A percentile compares a stretch with the other conserved stretches of the same genome.
These are phyloP conservation scores for Leiothrix lutea DNA, from an alignment of 2,113 vertebrate species.

Conservation along the genomic window DNA sequence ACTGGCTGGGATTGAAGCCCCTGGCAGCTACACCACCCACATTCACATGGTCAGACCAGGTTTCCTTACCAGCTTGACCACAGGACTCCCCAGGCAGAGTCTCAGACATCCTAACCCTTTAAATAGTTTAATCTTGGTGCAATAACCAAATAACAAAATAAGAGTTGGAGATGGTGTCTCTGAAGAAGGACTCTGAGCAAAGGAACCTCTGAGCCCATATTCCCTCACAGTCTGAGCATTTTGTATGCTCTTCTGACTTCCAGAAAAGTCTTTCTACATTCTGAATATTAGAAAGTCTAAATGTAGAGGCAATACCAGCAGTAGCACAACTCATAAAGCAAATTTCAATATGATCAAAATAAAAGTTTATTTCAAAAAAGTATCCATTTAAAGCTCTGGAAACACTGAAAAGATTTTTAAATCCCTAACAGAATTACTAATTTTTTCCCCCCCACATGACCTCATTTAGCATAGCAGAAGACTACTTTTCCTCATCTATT, in stretches of 20 bases:
- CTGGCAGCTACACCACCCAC: not conserved
- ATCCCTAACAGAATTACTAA: not conserved
- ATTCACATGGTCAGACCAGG: not conserved
- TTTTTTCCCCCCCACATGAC: conserved; percentile 31
- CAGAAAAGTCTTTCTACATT: not conserved
- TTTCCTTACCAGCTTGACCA: not conserved
- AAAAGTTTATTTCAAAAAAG: not conserved
- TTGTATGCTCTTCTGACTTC: not conserved
- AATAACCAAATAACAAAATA: not conserved
- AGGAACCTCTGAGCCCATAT: not conserved
- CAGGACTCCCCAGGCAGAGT: not conserved
- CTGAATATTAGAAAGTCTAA: not conserved
- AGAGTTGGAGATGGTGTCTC: not conserved
- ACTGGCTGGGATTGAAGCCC: not conserved
- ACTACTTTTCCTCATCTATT: conserved; percentile 80
- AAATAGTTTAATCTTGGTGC: not conserved
- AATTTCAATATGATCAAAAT: not conserved
- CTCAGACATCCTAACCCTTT: not conserved
- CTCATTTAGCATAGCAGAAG: conserved; percentile 80
- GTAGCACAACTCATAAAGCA: not conserved
- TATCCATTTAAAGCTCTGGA: not conserved
- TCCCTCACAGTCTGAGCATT: not conserved
- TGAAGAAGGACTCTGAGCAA: not conserved
- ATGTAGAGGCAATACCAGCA: not conserved
- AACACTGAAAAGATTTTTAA: not conserved